A percentile compares a stretch with the other conserved stretches of the same genome.
These are phyloP conservation scores for Rhipidura dahli DNA, from an alignment of 2,113 vertebrate species.

Conservation along the genomic window DNA sequence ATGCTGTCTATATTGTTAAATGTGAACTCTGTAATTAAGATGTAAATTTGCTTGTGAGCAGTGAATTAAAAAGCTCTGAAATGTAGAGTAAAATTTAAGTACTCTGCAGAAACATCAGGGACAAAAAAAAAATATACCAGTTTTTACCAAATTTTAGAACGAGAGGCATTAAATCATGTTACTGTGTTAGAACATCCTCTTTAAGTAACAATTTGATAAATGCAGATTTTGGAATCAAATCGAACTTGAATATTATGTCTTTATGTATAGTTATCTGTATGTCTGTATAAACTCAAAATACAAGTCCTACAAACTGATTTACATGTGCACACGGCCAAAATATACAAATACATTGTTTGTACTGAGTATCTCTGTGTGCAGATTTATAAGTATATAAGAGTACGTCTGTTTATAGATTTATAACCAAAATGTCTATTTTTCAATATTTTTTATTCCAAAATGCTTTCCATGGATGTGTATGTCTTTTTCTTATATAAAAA, in stretches of 20 bases:
- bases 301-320: not conserved
- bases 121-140: not conserved
- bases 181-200: conserved; percentile 26
- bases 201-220: conserved; percentile 42
- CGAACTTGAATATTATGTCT: not conserved
- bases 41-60: conserved; percentile 77
- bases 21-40: conserved; percentile 81
- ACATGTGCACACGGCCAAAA: not conserved
- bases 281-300: conserved; percentile 19
- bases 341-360: not conserved
- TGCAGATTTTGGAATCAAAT: conserved; percentile 20
- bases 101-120: conserved; percentile 30
- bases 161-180: conserved; percentile 45
- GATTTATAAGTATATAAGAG: not conserved
- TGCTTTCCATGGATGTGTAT: not conserved
- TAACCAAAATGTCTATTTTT: not conserved
- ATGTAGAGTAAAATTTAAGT: conserved; percentile 62
- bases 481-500: not conserved
- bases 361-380: not conserved
- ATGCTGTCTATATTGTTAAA: conserved; percentile 79
- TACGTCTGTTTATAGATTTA: not conserved
- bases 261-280: not conserved
- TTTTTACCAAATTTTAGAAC: conserved; percentile 50
- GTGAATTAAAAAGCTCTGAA: conserved; percentile 74
- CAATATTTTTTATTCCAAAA: not conserved